Base-by-base conservation (phyloP, 2,113 vertebrate genomes). In the Gymnobelideus leadbeateri region DNA sequence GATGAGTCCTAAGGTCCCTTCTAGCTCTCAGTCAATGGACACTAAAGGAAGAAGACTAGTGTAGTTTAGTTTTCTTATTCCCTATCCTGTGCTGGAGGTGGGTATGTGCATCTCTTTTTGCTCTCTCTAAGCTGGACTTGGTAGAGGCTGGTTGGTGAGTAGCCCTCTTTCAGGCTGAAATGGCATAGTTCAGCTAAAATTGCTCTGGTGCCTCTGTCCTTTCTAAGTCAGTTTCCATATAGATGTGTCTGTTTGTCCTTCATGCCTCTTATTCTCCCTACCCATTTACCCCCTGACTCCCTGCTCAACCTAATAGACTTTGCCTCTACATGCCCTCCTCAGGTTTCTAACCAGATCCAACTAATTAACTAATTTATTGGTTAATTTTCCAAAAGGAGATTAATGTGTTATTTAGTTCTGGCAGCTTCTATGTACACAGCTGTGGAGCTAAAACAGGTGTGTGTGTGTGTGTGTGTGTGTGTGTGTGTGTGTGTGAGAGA, bases 331-430 rank as follows among this genome's bases (percentile, higher is more conserved):
- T 91, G 92, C 95, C 93, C 93, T 97, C 96, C 90, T 98, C 96
- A 96, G 97, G 95, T 93, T 97, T 95, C 97, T 97, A 92, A 92
- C 92, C 94, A 97, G 96, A 97, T 47, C 90, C 96, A 98, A 96
- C 95, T 98, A 98, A 98, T 98, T 98, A 98, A 96, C 97, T 98
- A 98, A 98, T 98, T 96, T 98, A 98, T 96, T 98, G 97, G 92
- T 61, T 97, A 92, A 98, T 98, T 98, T 98, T 98, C 96, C 97
- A 93, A 96, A 89, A 92, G 77, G 96, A 97, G 96, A 98, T 98
- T 97, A 98, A 98, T 98, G 96, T 96, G 96, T 97, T 97, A 94
- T 97, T 98, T 91, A 96, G 95, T 91, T 97, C 94, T 97, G 97
- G 68, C 96, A 98, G 97, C 47, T 89, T 93, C 37, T 96, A 91